Evolutionary conservation across 2,113 vertebrate species (phyloP).

Genomic region (Sinosuthora webbiana): DNA sequence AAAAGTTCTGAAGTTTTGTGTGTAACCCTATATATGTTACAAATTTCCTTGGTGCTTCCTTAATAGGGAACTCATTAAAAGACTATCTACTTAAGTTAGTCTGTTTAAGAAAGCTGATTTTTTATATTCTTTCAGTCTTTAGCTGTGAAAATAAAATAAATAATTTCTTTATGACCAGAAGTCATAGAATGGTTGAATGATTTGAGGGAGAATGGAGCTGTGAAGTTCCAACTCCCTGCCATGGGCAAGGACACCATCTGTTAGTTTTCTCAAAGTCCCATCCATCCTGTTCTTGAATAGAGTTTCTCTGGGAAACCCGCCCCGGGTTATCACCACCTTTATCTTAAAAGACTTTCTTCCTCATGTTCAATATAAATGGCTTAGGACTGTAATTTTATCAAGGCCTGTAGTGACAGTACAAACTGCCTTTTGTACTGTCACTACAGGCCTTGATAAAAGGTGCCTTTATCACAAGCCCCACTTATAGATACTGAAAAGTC

Average conservation of each 20-base stretch:
- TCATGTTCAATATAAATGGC: not conserved
- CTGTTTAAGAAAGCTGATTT: not conserved
- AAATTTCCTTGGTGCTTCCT: not conserved
- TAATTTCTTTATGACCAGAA: not conserved
- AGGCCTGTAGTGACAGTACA: not conserved
- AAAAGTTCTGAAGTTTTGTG: not conserved
- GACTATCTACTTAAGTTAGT: not conserved
- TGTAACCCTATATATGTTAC: not conserved
- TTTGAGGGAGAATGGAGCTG: not conserved
- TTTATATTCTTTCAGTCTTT: not conserved
- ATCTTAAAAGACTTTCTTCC: not conserved
- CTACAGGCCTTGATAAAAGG: not conserved
- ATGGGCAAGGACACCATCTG: not conserved
- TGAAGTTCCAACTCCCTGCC: not conserved
- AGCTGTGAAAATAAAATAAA: not conserved
- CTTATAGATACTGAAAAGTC: not conserved
- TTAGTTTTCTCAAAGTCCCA: not conserved
- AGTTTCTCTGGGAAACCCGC: fast-evolving
- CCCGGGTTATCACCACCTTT: not conserved
- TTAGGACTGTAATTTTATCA: not conserved
- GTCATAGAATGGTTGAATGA: not conserved
- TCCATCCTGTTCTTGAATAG: not conserved
- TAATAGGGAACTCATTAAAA: not conserved
- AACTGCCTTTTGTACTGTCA: not conserved
- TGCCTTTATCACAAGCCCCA: not conserved